Base-by-base conservation (phyloP, 2,113 vertebrate genomes). In the Petrocephalus zakoni region DNA sequence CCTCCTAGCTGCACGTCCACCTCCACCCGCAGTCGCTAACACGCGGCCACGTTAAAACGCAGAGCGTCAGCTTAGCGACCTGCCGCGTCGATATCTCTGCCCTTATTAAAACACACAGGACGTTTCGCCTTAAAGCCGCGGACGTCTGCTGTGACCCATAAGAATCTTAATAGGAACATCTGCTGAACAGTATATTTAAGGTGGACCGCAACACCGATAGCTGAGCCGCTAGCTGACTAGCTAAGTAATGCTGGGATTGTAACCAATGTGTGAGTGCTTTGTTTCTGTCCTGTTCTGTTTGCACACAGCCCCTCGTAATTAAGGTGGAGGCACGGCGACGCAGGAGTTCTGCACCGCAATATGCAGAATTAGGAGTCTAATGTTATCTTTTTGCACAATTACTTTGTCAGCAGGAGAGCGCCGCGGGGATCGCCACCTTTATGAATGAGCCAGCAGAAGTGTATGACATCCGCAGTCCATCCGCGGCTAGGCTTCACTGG, bases 401-500 rank as follows among this genome's bases (percentile, higher is more conserved):
- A 29, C 25, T 81, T 37, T 81, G 49, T n/a, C 49, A 88, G 68
- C 25, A 22, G 87, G 68, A 46, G 22, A 9, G 42, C 42, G 46
- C 21, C 17, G n/a, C 22, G 51, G 75, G 87, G 81, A 88, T 51
- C 81, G 49, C 85, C 81, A 89, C 88, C 88, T 89, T 64, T 55
- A 90, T 81, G 55, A 29, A 47, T 85, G 82, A 81, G 55, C 87
- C 82, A 52, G 81, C 90, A 87, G 47, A 75, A 86, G 47, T 85
- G 84, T 49, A 34, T 89, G 56, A 89, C 88, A 85, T 51, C 49
- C 19, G 47, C 68, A 17, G 46, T 87, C 25, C 47, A 46, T n/a
- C 4, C 61, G 7, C 2, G 2, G 81, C 46, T 10, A 2, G 81
- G 37, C 42, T 42, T 21, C 29, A 21, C 34, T 81, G 75, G 75